Evolutionary conservation across 2,113 vertebrate genomes (phyloP), one percentile per base, ranked within the genome.

Genomic region (Gymnocephalus cernua): DNA sequence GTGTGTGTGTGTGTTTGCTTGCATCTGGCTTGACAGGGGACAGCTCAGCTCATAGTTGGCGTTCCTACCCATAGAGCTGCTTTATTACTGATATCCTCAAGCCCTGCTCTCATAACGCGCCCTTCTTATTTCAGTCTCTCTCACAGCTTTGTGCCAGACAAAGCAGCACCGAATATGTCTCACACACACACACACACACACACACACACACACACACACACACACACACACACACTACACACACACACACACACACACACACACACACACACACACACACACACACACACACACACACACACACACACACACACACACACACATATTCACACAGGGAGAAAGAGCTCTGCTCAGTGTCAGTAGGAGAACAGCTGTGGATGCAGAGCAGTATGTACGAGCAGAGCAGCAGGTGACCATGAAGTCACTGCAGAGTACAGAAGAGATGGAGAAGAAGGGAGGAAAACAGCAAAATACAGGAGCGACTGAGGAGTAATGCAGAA

Each of bases 31-130:
- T 75, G 70, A 91, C 80, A 75, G 78, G 86, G 79, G 83, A 90
- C 73, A 48, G 67, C 81, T 88, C 88, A 25, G 73, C 84, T 83
- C 94, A 94, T 92, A 89, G 87, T 65, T 92, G 62, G 66, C 87
- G 74, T 94, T 89, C 92, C 90, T 91, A 23, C 67, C 84, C 69
- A 82, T 44, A 74, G 74, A 85, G 82, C 44, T 69, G 77, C 88
- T 89, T 92, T 91, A 93, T 93, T 92, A 89, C 88, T 87, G 92
- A 93, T 93, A 93, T 94, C 91, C 90, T 90, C 78, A 77, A 84
- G 88, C 82, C 84, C 80, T 77, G 38, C 59, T 76, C 79, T 89
- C 91, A 92, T 93, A 94, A 90, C 86, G 90, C 88, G 70, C 27
- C 61, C 58, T 83, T 82, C 83, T 85, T 90, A 89, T 88, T 89